These are phyloP conservation scores for Caenorhabditis uteleia DNA, from an alignment of 2,888 invertebrate species.

Conservation along the genomic window DNA sequence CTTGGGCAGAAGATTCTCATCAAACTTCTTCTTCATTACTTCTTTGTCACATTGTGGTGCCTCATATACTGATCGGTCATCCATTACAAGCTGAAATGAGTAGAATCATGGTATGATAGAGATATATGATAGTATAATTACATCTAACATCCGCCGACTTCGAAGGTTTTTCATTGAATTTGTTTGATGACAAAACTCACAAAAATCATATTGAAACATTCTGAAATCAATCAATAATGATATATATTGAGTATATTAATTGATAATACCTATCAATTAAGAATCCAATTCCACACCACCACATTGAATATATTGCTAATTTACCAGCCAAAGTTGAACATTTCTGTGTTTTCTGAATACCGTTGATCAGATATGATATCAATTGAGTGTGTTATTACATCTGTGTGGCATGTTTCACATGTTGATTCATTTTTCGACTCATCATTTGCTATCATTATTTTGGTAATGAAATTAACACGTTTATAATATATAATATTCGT, in stretches of 20 bases:
- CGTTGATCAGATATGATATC: neutral
- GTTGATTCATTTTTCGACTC: neutral
- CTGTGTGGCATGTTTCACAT: neutral
- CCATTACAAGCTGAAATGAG: slow-evolving; percentile 17
- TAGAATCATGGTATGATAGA: neutral
- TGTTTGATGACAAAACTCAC: slow-evolving; percentile 16
- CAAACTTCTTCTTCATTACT: slow-evolving; percentile 15
- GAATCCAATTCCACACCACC: slow-evolving; percentile 27
- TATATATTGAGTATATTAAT: neutral
- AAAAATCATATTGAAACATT: slow-evolving; percentile 9
- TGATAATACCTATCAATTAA: slow-evolving; percentile 5
- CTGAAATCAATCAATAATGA: neutral
- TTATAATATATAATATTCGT: too few species aligned
- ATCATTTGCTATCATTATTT: neutral
- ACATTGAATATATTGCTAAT: slow-evolving; percentile 21
- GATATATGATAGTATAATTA: too few species aligned
- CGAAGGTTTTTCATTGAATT: slow-evolving; percentile 14
- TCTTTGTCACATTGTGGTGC: slow-evolving; percentile 5
- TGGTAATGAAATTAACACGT: too few species aligned
- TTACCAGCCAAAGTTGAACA: slow-evolving; percentile 12
- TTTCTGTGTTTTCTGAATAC: slow-evolving; percentile 15
- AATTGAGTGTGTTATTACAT: neutral
- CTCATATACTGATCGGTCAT: slow-evolving; percentile 19
- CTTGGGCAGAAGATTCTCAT: slow-evolving; percentile 8
- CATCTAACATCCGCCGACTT: neutral